A percentile compares a stretch with the other conserved stretches of the same genome.
phyloP scores from a whole-genome alignment of 2,797 vertebrate species.

The Manis javanica region DNA sequence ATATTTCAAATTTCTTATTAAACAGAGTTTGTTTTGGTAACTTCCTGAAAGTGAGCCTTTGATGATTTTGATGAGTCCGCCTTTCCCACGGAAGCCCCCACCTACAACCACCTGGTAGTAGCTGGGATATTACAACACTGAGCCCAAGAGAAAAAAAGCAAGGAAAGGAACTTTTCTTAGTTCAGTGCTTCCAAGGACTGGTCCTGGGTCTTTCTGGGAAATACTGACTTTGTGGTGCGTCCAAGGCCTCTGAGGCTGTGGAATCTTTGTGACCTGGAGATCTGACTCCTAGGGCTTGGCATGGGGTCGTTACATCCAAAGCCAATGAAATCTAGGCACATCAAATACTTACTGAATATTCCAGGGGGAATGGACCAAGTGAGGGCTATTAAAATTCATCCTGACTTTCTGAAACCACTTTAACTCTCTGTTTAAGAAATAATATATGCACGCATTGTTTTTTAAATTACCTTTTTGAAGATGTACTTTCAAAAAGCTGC shows the following conservation, averaged over 20 bases:
- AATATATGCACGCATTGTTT: background rate
- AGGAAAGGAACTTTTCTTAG: background rate
- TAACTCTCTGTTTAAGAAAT: conserved; percentile 14
- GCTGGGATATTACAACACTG: conserved; percentile 52
- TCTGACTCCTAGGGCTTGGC: background rate
- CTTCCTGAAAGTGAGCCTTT: conserved; percentile 49
- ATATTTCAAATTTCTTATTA: conserved; percentile 53
- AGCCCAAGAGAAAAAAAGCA: background rate
- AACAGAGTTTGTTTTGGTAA: conserved; percentile 57
- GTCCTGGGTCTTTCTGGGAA: background rate
- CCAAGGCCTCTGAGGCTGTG: background rate
- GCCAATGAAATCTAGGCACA: background rate
- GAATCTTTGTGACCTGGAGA: background rate
- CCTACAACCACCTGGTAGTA: conserved; percentile 68
- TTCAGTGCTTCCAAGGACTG: background rate
- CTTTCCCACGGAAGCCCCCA: background rate
- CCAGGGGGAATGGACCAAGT: background rate
- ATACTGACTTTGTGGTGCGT: background rate
- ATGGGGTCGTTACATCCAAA: background rate
- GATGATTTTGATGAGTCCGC: background rate
- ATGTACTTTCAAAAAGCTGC: conserved; percentile 37
- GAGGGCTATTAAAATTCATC: background rate
- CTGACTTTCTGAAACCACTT: conserved; percentile 38
- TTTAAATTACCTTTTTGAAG: conserved; percentile 13
- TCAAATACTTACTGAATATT: background rate